phyloP scores from a whole-genome alignment of 2,113 vertebrate genomes.

The Ictalurus furcatus region DNA sequence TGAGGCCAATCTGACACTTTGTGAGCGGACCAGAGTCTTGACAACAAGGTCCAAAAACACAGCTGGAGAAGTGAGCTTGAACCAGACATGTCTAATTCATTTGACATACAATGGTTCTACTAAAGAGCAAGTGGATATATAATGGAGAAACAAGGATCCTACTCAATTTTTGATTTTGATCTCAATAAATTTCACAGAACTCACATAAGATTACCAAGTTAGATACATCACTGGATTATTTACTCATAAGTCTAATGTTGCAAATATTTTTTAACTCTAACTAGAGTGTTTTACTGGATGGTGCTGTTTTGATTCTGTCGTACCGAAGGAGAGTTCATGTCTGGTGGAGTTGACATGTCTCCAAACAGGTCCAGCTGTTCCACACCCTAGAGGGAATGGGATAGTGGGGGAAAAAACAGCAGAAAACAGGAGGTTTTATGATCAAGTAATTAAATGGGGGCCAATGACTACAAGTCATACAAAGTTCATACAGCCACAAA shows the following conservation, averaged over 20 bases:
- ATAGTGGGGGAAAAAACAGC: constrained; percentile 5
- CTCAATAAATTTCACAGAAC: not conserved
- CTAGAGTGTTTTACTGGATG: not conserved
- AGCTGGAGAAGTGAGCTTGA: constrained; percentile 19
- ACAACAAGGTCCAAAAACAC: constrained; percentile 38
- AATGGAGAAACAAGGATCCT: not conserved
- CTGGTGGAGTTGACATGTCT: constrained; percentile 96
- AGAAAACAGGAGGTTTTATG: constrained; percentile 21
- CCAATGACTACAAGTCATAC: constrained; percentile 11
- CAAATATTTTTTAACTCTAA: not conserved
- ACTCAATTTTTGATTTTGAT: not conserved
- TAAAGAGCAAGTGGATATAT: not conserved
- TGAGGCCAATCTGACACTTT: constrained; percentile 33
- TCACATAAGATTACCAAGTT: not conserved
- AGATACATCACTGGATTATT: not conserved
- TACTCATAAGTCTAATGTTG: not conserved
- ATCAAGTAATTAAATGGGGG: not conserved
- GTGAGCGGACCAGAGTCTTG: constrained; percentile 21
- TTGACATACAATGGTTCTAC: not conserved
- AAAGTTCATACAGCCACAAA: not conserved
- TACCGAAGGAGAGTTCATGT: constrained; percentile 86
- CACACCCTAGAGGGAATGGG: constrained; percentile 76
- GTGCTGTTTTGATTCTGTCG: constrained; percentile 53
- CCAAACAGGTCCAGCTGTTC: constrained; percentile 94
- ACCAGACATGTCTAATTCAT: constrained; percentile 21